Percentiles rank a stretch among this genome's conserved stretches.
Conservation (phyloP, 2,113 vertebrate genomes). For the Elaphurus davidianus region DNA sequence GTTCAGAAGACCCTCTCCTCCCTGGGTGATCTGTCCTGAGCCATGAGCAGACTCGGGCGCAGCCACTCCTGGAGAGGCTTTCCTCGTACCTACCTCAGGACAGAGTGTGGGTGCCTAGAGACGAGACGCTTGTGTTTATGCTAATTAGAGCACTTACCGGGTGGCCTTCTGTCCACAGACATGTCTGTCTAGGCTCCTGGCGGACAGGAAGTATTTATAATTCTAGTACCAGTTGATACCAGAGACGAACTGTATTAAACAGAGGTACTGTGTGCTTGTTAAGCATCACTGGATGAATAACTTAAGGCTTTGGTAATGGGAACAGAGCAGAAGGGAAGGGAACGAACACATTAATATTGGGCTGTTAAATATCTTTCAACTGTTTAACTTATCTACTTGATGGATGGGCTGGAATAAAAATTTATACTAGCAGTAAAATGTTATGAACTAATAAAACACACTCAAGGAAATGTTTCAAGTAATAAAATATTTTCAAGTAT, state of each 20-base stretch:
- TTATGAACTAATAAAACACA: background rate
- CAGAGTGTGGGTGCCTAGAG: background rate
- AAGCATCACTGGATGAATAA: background rate
- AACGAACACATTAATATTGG: background rate
- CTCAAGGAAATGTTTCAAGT: background rate
- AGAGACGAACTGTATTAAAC: background rate
- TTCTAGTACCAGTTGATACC: background rate
- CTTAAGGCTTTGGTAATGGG: background rate
- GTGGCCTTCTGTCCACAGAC: background rate
- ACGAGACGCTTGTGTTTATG: background rate
- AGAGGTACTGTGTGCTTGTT: background rate
- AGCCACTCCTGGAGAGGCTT: background rate
- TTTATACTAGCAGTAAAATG: background rate
- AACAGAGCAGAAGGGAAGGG: background rate
- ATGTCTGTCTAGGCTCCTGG: background rate
- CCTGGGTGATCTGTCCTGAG: background rate
- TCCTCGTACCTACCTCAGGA: background rate
- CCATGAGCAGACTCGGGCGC: background rate
- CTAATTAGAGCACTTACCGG: background rate
- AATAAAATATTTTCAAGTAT: background rate
- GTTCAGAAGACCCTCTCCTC: background rate
- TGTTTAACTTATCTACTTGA: background rate
- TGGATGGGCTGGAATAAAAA: background rate
- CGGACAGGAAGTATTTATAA: background rate
- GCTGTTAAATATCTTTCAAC: background rate